Percentiles rank a stretch among this genome's conserved stretches.
phyloP scores from a whole-genome alignment of 2,888 invertebrate species.

The Nephrotoma guestfalica region DNA sequence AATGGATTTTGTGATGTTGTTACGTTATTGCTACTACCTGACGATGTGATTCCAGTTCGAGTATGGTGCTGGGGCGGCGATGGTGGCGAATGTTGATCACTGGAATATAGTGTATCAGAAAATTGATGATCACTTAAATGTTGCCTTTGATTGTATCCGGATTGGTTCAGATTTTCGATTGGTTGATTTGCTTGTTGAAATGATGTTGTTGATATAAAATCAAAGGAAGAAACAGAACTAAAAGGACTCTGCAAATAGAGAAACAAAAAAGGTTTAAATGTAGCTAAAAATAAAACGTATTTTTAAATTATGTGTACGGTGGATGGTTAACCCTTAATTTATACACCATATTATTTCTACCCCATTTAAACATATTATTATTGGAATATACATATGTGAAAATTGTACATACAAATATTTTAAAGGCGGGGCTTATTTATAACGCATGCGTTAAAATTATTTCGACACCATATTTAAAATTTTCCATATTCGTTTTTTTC shows the following conservation, averaged over 20 bases:
- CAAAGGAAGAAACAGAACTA: slow-evolving; percentile 32
- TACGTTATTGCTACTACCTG: background rate
- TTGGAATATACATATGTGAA: background rate
- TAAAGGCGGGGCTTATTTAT: background rate
- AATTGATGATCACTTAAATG: slow-evolving; percentile 12
- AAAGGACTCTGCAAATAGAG: slow-evolving; percentile 26
- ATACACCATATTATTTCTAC: background rate
- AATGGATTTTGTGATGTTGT: background rate
- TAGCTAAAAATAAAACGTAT: background rate
- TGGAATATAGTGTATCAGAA: slow-evolving; percentile 29
- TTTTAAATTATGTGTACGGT: background rate
- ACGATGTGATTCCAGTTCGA: slow-evolving; percentile 12
- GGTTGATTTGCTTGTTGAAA: slow-evolving; percentile 14
- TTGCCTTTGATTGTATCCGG: background rate
- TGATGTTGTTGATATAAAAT: slow-evolving; percentile 29
- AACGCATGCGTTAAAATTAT: background rate
- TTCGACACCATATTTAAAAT: background rate
- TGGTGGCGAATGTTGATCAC: slow-evolving; percentile 14
- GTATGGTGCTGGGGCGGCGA: background rate
- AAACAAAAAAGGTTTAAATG: background rate
- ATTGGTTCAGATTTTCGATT: background rate
- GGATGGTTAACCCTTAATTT: background rate
- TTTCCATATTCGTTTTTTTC: background rate
- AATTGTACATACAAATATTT: background rate
- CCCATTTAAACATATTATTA: background rate